phyloP scores from a whole-genome alignment of 2,797 vertebrate species.

The Sardinella longiceps region DNA sequence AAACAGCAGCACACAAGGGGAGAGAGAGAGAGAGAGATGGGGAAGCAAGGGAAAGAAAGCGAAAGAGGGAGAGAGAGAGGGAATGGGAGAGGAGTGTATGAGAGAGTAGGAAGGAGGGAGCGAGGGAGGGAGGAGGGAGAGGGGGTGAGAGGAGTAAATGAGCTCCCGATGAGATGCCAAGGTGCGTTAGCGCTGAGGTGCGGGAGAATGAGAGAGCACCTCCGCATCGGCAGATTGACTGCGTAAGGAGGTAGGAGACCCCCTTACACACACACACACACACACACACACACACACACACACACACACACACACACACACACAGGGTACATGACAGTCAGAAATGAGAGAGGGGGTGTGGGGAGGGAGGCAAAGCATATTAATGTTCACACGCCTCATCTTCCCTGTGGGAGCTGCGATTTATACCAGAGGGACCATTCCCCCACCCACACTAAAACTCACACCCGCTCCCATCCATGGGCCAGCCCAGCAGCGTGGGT shows the following conservation, averaged over 20 bases:
- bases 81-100: not conserved
- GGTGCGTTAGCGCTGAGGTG: constrained; percentile 74
- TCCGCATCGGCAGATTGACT: constrained; percentile 24
- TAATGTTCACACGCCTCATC: constrained; percentile 8
- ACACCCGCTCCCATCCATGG: not conserved
- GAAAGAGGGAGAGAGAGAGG: not conserved
- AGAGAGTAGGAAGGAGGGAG: not conserved
- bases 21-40: not conserved
- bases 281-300: constrained; percentile 11
- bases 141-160: constrained; percentile 66
- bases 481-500: not conserved
- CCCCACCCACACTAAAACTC: not conserved
- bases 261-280: not conserved
- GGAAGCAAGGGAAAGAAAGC: not conserved
- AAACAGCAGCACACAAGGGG: not conserved
- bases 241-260: constrained; percentile 47
- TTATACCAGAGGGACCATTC: not conserved
- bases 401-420: not conserved
- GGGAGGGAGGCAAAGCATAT: constrained; percentile 26
- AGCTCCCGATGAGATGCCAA: constrained; percentile 79
- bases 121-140: not conserved
- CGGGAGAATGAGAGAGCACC: constrained; percentile 61
- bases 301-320: not conserved
- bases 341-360: not conserved
- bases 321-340: constrained; percentile 9